Conservation (phyloP, 2,888 invertebrate species). For the Chrysolina americana region DNA sequence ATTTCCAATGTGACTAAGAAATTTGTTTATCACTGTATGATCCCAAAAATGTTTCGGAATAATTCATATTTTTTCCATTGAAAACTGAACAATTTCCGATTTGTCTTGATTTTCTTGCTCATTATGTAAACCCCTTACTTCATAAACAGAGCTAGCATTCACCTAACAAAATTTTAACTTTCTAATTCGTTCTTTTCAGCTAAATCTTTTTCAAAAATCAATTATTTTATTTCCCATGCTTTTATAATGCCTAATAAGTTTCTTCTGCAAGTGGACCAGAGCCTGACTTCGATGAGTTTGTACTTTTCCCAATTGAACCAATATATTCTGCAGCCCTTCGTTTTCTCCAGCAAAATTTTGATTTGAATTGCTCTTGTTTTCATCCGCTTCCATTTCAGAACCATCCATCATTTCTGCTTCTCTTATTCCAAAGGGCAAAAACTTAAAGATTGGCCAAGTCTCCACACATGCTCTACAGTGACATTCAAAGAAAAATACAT, state of each 20-base stretch:
- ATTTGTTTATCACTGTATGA: too few species aligned
- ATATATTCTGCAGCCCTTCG: neutral
- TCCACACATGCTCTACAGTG: conserved; percentile 1
- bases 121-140: too few species aligned
- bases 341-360: neutral
- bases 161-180: too few species aligned
- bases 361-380: neutral
- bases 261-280: neutral
- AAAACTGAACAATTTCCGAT: too few species aligned
- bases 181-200: too few species aligned
- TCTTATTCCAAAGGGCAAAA: neutral
- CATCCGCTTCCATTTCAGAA: neutral
- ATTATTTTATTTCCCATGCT: conserved; percentile 4
- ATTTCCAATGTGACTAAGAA: too few species aligned
- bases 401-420: too few species aligned
- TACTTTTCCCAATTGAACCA: neutral
- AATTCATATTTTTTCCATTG: too few species aligned
- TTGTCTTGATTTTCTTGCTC: too few species aligned
- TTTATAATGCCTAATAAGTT: neutral
- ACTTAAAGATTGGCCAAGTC: neutral
- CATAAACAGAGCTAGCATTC: too few species aligned
- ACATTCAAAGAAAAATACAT: conserved; percentile 3
- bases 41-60: too few species aligned
- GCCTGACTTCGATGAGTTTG: neutral
- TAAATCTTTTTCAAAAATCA: neutral